These are phyloP conservation scores for Adelognathus sp. DNA, from an alignment of 2,888 invertebrate species.

Conservation along the genomic window DNA sequence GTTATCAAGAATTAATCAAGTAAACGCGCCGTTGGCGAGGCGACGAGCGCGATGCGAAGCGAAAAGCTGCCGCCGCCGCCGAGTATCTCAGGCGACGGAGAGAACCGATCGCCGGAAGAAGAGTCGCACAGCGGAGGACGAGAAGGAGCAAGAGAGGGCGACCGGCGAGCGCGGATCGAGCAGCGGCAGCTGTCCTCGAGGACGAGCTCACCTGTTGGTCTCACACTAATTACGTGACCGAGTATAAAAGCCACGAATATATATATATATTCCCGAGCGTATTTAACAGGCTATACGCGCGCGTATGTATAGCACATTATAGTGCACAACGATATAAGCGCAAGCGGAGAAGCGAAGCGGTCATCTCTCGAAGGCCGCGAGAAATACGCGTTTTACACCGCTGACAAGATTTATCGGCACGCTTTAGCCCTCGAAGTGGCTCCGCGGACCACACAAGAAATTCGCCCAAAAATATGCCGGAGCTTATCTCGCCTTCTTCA, in stretches of 20 bases:
- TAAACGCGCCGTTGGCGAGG: conserved; percentile 22
- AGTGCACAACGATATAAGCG: not conserved
- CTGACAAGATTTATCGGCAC: conserved; percentile 72
- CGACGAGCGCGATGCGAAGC: conserved; percentile 16
- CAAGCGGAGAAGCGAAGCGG: conserved; percentile 44
- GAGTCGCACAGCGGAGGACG: conserved; percentile 34
- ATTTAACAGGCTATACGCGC: conserved; percentile 5
- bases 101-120: conserved; percentile 29
- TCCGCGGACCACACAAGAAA: conserved; percentile 73
- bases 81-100: not conserved
- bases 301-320: not conserved
- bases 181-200: conserved; percentile 70
- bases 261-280: conserved; percentile 35
- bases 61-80: not conserved
- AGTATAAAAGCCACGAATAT: conserved; percentile 66
- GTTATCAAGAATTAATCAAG: conserved; percentile 48
- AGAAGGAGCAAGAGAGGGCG: conserved; percentile 32
- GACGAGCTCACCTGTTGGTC: conserved; percentile 75
- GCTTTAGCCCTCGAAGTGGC: conserved; percentile 64
- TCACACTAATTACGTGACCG: conserved; percentile 73
- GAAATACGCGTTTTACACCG: conserved; percentile 55
- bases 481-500: conserved; percentile 14
- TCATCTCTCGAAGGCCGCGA: conserved; percentile 47
- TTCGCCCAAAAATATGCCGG: conserved; percentile 61
- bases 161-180: conserved; percentile 16